phyloP scores from a whole-genome alignment of 2,113 vertebrate genomes.

The Coreoperca whiteheadi region DNA sequence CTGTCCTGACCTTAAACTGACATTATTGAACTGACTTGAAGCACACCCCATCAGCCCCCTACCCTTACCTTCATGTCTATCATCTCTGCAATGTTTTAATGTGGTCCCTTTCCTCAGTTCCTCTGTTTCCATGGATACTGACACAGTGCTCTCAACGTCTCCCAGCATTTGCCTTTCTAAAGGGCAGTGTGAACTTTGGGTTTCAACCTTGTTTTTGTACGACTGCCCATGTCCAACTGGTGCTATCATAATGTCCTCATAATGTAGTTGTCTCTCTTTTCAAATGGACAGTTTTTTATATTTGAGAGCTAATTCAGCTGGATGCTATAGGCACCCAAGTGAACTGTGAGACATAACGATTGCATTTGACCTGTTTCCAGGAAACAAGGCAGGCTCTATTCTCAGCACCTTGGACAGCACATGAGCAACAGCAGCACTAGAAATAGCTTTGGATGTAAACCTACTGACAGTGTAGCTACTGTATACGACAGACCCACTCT shows the following conservation, averaged over 20 bases:
- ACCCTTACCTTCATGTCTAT: conserved; percentile 61
- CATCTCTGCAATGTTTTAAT: conserved; percentile 75
- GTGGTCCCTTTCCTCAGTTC: conserved; percentile 73
- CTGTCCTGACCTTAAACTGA: conserved; percentile 51
- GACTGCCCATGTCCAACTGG: conserved; percentile 6
- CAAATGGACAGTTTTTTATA: conserved; percentile 31
- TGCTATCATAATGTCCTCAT: conserved; percentile 8
- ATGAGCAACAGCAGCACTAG: conserved; percentile 40
- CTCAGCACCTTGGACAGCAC: conserved; percentile 73
- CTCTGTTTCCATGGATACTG: conserved; percentile 87
- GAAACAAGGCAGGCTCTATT: conserved; percentile 68
- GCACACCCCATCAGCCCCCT: conserved; percentile 33
- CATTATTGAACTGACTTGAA: conserved; percentile 45
- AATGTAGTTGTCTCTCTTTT: conserved; percentile 21
- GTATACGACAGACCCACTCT: neutral
- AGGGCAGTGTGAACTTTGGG: conserved; percentile 79
- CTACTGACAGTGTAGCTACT: conserved; percentile 19
- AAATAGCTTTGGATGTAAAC: conserved; percentile 31
- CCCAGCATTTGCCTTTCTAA: conserved; percentile 83
- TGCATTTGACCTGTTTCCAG: conserved; percentile 72
- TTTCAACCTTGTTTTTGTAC: conserved; percentile 65
- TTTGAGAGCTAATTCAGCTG: conserved; percentile 47
- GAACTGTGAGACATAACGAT: conserved; percentile 47
- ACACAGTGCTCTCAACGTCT: conserved; percentile 81
- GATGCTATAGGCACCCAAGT: conserved; percentile 27